Evolutionary conservation across 2,888 invertebrate species (phyloP), one percentile per base, ranked within the genome.

Genomic region (Pedicia rivosa): DNA sequence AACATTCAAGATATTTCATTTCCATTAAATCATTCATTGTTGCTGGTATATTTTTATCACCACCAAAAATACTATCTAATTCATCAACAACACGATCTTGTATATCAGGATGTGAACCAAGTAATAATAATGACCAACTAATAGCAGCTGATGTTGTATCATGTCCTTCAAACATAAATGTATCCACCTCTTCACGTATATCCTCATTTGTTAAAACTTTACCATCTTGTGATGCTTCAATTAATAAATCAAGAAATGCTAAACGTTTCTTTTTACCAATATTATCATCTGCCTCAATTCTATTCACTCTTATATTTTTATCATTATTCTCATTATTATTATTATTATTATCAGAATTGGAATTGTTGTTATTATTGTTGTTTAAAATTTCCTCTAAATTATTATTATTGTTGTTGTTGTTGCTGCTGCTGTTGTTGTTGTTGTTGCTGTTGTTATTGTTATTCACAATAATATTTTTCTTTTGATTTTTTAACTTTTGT

Each of bases 1-100:
- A 77, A 45, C 70, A 69, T 44, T 78, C 78, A 42, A 78, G 59
- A 47, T 77, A 78, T 39, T 67, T 65, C 70, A 78, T 70, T 38
- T 68, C 64, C 41, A 69, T 55, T n/a, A 78, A 54, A 43, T 72
- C 70, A 28, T 67, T 66, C 54, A 70, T 64, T 4, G 62, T 66
- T 2, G 67, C 64, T 1, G 64, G 51, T 5, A 68, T 62, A 1
- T 55, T 65, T 14, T 48, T 50, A 46, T 58, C 59, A 35, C 56
- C 47, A 5, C 55, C 58, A 38, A 67, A 65, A 42, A 68, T 65
- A n/a, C 53, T 50, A 10, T 63, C 57, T 36, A 67, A 48, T 50
- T 70, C 70, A 38, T 66, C 53, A 1, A 62, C 47, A 1, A 67
- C 64, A 22, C 59, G 54, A 35, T 56, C 55, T 44, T 63, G 63